Base-by-base conservation (phyloP, 2,888 invertebrate species). In the Fragum fragum region DNA sequence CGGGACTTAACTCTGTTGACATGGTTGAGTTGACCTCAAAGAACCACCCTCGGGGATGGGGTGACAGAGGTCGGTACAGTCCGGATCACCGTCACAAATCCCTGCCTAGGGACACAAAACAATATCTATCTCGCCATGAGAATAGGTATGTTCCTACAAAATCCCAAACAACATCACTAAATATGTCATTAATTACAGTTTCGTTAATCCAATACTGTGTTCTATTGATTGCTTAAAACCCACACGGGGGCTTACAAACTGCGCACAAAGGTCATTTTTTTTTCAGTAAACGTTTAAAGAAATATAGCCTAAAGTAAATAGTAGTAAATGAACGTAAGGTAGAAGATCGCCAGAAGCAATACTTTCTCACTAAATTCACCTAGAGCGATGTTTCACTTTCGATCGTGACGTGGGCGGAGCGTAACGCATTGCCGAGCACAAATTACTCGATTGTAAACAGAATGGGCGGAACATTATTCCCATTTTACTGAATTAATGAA, bases 301-400 rank as follows among this genome's bases (percentile, higher is more conserved):
- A 52, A 53, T 21, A 16, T 42, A 1, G 11, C 66, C 66, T 11
- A 21, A 66, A 66, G 66, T 66, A 66, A 66, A 66, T 66, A 70
- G 70, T 73, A 66, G 66, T 66, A 71, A 79, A 79, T 79, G 55
- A 66, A 73, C 73, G 26, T 71, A 71, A 76, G 76, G 71, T 80
- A 74, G 68, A 55, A 83, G 73, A 83, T 83, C 26, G 82, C 85
- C 85, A 85, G 85, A 83, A 81, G 85, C 85, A 52, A 80, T 66
- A 47, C 71, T 74, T n/a, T 61, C 76, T 39, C 68, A 76, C 55
- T 73, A 78, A 77, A 79, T 77, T 73, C 71, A 83, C 86, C 83
- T 76, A 42, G 81, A 86, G 86, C 86, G 69, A 86, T 86, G 73
- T 81, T 86, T 75, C 77, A 80, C 55, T 76, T 75, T 61, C 52